Conservation (phyloP, 2,113 vertebrate species). For the Ctenomys sociabilis region DNA sequence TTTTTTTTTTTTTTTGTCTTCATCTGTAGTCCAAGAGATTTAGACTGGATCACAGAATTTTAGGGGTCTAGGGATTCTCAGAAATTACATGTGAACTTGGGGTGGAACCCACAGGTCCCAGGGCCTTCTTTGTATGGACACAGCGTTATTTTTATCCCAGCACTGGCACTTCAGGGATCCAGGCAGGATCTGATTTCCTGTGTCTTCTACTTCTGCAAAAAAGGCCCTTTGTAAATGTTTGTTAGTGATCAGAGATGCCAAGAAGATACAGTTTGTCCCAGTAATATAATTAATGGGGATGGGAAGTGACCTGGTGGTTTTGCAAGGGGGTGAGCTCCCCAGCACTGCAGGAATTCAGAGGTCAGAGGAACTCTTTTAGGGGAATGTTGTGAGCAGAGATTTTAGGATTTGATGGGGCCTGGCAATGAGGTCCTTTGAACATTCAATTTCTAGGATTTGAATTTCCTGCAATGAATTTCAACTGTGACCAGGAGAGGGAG, state of each 20-base stretch:
- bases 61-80: background rate
- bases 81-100: background rate
- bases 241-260: background rate
- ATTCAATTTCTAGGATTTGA: background rate
- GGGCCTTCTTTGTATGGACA: background rate
- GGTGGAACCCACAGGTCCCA: background rate
- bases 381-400: background rate
- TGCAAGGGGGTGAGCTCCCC: background rate
- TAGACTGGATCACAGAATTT: background rate
- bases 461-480: conserved; percentile 4
- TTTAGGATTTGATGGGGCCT: background rate
- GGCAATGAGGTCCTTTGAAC: background rate
- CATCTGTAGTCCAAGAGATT: background rate
- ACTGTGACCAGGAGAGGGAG: background rate
- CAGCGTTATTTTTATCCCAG: background rate
- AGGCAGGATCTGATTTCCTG: background rate
- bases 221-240: background rate
- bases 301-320: background rate
- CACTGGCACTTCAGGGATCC: no score
- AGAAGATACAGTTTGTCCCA: background rate
- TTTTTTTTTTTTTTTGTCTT: conserved; percentile 27
- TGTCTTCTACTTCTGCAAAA: background rate
- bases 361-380: background rate
- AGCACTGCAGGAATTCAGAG: background rate
- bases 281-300: background rate